Base-by-base conservation (phyloP, 2,113 vertebrate species). In the Elgaria multicarinata region DNA sequence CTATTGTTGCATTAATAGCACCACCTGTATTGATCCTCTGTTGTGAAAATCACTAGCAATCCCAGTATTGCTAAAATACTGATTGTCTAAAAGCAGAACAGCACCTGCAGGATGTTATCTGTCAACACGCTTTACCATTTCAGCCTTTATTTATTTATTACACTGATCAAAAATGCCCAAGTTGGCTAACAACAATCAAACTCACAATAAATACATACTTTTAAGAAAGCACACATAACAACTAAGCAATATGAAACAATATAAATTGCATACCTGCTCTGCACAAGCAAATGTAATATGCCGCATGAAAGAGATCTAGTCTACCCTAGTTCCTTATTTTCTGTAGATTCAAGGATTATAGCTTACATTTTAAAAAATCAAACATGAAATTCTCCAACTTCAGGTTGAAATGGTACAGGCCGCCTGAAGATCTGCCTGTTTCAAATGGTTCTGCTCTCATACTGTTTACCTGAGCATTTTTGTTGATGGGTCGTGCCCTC, bases 1-100 rank as follows among this genome's bases (percentile, higher is more conserved):
- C 91, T 94, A 93, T 92, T 96, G 92, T 94, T 95, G 97, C 90
- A 95, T 93, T 95, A 92, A 90, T 93, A 97, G 92, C 95, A 96
- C 95, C 94, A 96, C 94, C 91, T 90, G 96, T 97, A 98, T 95
- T 96, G 95, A 97, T 96, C 97, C 96, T 96, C 80, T 92, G 96
- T 95, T 97, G 91, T 93, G 96, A 95, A 96, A 96, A 96, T 95
- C 82, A 75, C 87, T 83, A 80, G 92, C 94, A 95, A 98, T 94
- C 93, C 89, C 80, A 93, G 96, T 96, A n/a, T n/a, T n/a, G n/a
- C n/a, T n/a, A n/a, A n/a, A n/a, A n/a, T n/a, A n/a, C n/a, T 75
- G 72, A 86, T 62, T 53, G 62, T 62, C 71, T 75, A 16, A 0
- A 28, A 64, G 75, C 26, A 86, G 39, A 77, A 86, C 77, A 44